Conservation (phyloP, 2,888 invertebrate species). For the Euclidia mi region DNA sequence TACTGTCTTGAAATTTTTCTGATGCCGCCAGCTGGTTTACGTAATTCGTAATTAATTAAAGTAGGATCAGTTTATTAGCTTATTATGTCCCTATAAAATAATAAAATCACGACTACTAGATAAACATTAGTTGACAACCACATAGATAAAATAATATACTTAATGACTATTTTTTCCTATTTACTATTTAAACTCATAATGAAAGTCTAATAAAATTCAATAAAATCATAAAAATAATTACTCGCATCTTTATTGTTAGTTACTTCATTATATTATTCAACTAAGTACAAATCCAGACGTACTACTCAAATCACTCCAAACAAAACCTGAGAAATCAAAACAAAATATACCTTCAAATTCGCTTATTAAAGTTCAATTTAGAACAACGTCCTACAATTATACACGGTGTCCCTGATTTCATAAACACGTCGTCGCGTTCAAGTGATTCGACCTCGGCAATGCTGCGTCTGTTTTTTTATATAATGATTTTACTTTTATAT, state of each 20-base stretch:
- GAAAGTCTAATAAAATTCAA: too few relatives aligned
- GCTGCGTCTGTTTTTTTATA: conserved; percentile 41
- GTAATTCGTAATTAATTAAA: too few relatives aligned
- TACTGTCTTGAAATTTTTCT: too few relatives aligned
- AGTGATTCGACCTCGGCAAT: conserved; percentile 53
- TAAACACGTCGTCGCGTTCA: conserved; percentile 43
- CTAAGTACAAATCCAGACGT: conserved; percentile 8
- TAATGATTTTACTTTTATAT: not conserved
- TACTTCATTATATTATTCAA: conserved; percentile 38
- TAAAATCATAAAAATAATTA: not conserved
- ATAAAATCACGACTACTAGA: too few relatives aligned
- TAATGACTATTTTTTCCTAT: too few relatives aligned
- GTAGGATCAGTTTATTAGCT: too few relatives aligned
- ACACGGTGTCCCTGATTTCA: conserved; percentile 40
- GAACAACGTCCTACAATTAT: conserved; percentile 14
- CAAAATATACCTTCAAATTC: conserved; percentile 14
- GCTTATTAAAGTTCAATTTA: conserved; percentile 18
- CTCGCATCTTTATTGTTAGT: too few relatives aligned
- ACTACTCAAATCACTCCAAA: not conserved
- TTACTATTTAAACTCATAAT: too few relatives aligned
- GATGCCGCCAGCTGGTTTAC: too few relatives aligned
- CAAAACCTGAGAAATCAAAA: not conserved
- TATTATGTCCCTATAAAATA: too few relatives aligned
- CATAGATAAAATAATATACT: too few relatives aligned
- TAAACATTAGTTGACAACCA: too few relatives aligned